Base-by-base conservation (phyloP, 2,797 vertebrate genomes). In the Hirundo rustica region DNA sequence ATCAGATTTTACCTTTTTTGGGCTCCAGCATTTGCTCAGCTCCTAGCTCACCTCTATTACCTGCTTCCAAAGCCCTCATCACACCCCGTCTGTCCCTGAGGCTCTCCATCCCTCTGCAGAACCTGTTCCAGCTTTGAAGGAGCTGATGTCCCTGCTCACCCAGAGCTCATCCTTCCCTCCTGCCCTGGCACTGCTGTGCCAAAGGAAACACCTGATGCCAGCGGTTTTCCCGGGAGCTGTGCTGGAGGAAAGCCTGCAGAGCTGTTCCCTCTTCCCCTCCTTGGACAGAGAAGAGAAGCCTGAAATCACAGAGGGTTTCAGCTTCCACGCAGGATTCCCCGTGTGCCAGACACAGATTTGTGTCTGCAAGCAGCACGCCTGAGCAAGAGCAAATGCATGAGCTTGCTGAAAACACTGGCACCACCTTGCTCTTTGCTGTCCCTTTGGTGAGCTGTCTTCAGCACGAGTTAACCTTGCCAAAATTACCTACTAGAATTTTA, bases 371-470 rank as follows among this genome's bases (percentile, higher is more conserved):
- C 30, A 34, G 72, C 29, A 14, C 26, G 57, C 74, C 57, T 78
- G 53, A 68, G 34, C 13, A 13, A 29, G 66, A 21, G 25, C 20
- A 82, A 32, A 23, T 3, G 12, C 54, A 11, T 34, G 66, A 84
- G 25, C 10, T 38, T 16, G 57, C 32, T n/a, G 80, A 44, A 74
- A 65, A 21, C 55, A 12, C 29, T 45, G 72, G 13, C 62, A 58
- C 36, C 55, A 32, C 64, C 25, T 55, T 67, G 10, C 30, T 40
- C 47, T 42, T 23, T 3, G 8, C 27, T 67, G 60, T 19, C 10
- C 34, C 89, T 90, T 94, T 73, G 95, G 67, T 11, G 7, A 66
- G 42, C 13, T 80, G n/a, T 78, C 72, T 73, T 54, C 76, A 86
- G 53, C 50, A 16, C 44, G 32, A 54, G 42, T 51, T 78, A 61